Evolutionary conservation across 1,140 invertebrate genomes (phyloP).

Genomic region (Bombus balteatus): DNA sequence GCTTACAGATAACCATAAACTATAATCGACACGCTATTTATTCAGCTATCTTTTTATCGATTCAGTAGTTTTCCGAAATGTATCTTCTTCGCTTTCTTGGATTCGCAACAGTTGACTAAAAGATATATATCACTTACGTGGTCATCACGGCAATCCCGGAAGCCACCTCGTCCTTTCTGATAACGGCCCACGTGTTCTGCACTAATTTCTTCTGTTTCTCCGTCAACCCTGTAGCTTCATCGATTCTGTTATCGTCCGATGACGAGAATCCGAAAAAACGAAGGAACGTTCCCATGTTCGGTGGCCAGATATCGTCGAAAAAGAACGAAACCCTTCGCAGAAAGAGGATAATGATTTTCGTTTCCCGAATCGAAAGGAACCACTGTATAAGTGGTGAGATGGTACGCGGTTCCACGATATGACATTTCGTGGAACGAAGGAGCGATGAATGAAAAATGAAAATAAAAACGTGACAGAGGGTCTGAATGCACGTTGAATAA

Average conservation of each 20-base stretch:
- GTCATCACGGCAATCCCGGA: constrained; percentile 82
- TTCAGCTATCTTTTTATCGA: no score
- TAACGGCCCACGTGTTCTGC: constrained; percentile 82
- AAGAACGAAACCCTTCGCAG: background rate
- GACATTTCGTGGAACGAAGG: background rate
- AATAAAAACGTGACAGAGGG: background rate
- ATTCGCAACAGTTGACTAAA: no score
- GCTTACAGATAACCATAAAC: no score
- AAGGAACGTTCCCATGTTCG: constrained; percentile 66
- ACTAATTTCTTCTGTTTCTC: constrained; percentile 81
- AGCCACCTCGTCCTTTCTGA: constrained; percentile 80
- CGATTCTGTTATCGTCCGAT: constrained; percentile 68
- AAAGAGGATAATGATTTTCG: background rate
- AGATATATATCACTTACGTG: constrained; percentile 76
- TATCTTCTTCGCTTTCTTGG: no score
- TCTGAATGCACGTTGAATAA: background rate
- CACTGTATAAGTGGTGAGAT: background rate
- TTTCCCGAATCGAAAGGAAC: background rate
- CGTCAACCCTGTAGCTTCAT: constrained; percentile 82
- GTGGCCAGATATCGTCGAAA: no score
- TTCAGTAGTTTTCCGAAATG: no score
- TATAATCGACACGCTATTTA: no score
- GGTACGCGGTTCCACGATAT: background rate
- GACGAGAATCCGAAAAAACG: constrained; percentile 65
- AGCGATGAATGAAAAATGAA: background rate